Base-by-base conservation (phyloP, 2,797 vertebrate genomes). In the Karalla daura region DNA sequence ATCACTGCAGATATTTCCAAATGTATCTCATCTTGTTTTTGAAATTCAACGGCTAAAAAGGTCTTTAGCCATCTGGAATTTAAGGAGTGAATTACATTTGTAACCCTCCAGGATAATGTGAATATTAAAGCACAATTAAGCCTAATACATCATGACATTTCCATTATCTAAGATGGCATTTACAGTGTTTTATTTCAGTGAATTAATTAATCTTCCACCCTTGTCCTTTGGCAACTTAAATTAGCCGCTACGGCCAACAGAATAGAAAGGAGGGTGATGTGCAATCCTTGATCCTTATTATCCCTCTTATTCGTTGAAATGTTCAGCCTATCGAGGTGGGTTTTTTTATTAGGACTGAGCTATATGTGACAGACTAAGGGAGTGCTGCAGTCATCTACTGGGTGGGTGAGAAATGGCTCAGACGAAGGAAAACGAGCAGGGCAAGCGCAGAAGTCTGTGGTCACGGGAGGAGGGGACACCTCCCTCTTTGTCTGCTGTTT, bases 371-470 rank as follows among this genome's bases (percentile, higher is more conserved):
- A 43, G 25, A 69, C 36, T 25, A 15, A 1, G 11, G 28, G 24
- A 17, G 50, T 8, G 7, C 20, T 14, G 7, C 15, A 45, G 53
- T 15, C 7, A 13, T 30, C 36, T 50, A 36, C 43, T 62, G 44
- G 44, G 32, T 45, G 39, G 59, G 60, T 60, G 23, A 70, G 25
- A 4, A 63, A 53, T 41, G 35, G 10, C 6, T 35, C 45, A 8
- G 18, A 37, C 12, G 6, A 13, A 32, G 0, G n/a, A 46, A 5
- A 23, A 20, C 8, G 28, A 49, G 36, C 36, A 4, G 10, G 35
- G 0, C 28, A 27, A n/a, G 37, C 24, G 24, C 13, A 24, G 32
- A 7, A 4, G 40, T 20, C n/a, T n/a, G 11, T 40, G 46, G 53
- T 3, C 13, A 24, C 24, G 50, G 39, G 30, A 54, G 43, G 30